Percentiles rank a stretch among this genome's conserved stretches.
Evolutionary conservation across 2,797 vertebrate species (phyloP).

Genomic region (Phyllotis vaccarum): DNA sequence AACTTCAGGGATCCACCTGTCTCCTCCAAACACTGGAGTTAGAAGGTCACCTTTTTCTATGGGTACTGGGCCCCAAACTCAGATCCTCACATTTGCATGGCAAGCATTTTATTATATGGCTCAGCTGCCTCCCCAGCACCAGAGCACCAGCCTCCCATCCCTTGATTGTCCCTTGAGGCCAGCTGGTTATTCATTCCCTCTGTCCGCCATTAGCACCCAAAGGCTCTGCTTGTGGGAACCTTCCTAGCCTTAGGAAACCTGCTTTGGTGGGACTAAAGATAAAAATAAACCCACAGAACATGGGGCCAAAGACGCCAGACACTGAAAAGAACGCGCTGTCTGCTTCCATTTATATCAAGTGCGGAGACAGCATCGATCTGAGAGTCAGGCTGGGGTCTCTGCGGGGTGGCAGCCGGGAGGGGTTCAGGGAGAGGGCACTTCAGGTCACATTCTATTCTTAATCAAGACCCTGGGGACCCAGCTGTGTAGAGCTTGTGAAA

Average conservation of each 20-base stretch:
- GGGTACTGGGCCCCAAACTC: background rate
- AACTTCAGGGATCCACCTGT: background rate
- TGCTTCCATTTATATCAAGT: conserved; percentile 21
- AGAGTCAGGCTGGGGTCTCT: background rate
- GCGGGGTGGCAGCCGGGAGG: accelerated
- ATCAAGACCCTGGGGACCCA: background rate
- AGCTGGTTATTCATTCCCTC: accelerated
- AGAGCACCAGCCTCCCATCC: accelerated
- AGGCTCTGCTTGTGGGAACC: background rate
- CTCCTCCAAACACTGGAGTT: background rate
- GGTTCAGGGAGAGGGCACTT: background rate
- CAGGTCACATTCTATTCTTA: background rate
- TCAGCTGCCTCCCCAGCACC: background rate
- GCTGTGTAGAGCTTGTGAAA: background rate
- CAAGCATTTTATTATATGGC: no score
- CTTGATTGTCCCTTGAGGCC: accelerated
- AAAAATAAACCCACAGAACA: conserved; percentile 56
- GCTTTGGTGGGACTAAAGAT: conserved; percentile 40
- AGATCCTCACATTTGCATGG: background rate
- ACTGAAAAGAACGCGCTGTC: background rate
- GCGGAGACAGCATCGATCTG: background rate
- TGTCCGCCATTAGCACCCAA: accelerated
- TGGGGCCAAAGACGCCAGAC: conserved; percentile 46
- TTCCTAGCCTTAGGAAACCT: conserved; percentile 3
- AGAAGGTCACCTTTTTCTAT: background rate